A percentile compares a stretch with the other conserved stretches of the same genome.
phyloP scores from a whole-genome alignment of 2,797 vertebrate genomes.

The Acipenser transmontanus region DNA sequence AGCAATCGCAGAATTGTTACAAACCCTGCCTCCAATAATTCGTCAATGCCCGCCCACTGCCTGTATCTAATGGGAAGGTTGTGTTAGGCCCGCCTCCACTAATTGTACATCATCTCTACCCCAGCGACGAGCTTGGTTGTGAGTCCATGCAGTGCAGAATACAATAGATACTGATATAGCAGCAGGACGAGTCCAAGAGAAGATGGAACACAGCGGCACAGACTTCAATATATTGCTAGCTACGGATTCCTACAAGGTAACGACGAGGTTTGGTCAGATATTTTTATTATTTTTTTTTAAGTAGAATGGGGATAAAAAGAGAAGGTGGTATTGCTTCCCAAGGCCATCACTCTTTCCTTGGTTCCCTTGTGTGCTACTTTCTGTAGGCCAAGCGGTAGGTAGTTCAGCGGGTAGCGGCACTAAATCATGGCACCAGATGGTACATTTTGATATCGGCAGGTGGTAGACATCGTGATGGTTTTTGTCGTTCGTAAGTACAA shows the following conservation, averaged over 20 bases:
- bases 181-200: slow-evolving; percentile 44
- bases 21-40: neutral
- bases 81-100: slow-evolving; percentile 8
- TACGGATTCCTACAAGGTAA: slow-evolving; percentile 94
- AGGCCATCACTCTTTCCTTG: slow-evolving; percentile 48
- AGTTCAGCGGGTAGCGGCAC: slow-evolving; percentile 21
- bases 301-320: slow-evolving; percentile 31
- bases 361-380: slow-evolving; percentile 24
- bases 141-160: slow-evolving; percentile 31
- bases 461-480: neutral
- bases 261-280: neutral
- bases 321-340: slow-evolving; percentile 58
- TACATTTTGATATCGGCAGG: no score
- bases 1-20: neutral
- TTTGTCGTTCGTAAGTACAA: neutral
- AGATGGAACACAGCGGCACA: slow-evolving; percentile 77
- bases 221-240: slow-evolving; percentile 87
- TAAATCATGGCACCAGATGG: slow-evolving; percentile 5
- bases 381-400: slow-evolving; percentile 38
- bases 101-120: slow-evolving; percentile 9
- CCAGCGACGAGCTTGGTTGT: slow-evolving; percentile 27
- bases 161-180: slow-evolving; percentile 44
- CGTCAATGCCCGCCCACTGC: neutral
- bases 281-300: slow-evolving; percentile 13
- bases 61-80: neutral